Conservation (phyloP, 1,140 invertebrate genomes). For the Mamestra configurata region DNA sequence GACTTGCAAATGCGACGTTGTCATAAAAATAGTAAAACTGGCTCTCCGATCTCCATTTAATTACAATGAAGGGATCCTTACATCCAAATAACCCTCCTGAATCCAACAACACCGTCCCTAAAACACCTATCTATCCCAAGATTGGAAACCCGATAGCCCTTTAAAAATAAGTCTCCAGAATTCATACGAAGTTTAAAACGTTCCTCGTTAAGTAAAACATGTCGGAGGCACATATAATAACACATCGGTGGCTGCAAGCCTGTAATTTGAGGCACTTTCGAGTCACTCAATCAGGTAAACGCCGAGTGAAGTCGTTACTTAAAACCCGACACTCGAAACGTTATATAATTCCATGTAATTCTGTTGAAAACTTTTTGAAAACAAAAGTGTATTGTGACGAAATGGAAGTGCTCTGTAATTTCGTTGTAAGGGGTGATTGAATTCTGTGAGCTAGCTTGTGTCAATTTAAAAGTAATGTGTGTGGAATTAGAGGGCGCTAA, state of each 20-base stretch:
- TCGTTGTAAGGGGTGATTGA: constrained; percentile 2
- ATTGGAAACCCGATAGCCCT: constrained; percentile 21
- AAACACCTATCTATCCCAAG: not conserved
- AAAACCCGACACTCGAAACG: constrained; percentile 26
- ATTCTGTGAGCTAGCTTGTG: not conserved
- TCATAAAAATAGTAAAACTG: no score
- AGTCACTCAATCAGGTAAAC: constrained; percentile 73
- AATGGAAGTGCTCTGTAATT: constrained; percentile 29
- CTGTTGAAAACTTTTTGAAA: constrained; percentile 44
- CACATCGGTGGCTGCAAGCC: constrained; percentile 62
- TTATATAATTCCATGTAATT: constrained; percentile 51
- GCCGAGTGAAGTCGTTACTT: constrained; percentile 42
- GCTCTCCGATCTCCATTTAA: no score
- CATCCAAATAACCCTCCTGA: not conserved
- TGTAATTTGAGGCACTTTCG: constrained; percentile 77
- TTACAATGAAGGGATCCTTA: not conserved
- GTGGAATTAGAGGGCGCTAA: not conserved
- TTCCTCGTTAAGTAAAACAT: constrained; percentile 63
- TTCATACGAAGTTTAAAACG: constrained; percentile 41
- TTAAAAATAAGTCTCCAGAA: constrained; percentile 54
- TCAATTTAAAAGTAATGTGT: not conserved
- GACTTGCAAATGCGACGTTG: no score
- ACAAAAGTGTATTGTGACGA: constrained; percentile 51
- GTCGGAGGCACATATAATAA: constrained; percentile 65
- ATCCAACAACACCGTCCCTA: not conserved